These are phyloP conservation scores for Pollenia angustigena DNA, from an alignment of 2,888 invertebrate genomes.

Conservation along the genomic window DNA sequence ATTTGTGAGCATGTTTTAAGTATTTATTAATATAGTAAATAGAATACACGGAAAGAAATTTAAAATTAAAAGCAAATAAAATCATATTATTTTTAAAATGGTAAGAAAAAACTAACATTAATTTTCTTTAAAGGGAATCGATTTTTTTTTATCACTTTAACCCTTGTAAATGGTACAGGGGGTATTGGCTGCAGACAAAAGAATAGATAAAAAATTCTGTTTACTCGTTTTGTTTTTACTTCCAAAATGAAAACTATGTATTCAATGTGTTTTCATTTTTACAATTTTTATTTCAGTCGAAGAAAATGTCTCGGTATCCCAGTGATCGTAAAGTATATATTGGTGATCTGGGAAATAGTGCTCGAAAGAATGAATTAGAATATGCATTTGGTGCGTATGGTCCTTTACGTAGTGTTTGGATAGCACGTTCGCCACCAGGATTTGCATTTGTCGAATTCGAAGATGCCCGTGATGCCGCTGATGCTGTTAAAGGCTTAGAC, in stretches of 20 bases:
- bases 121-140: conserved; percentile 59
- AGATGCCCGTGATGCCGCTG: conserved; percentile 94
- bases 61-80: conserved; percentile 24
- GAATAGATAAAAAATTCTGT: conserved; percentile 69
- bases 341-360: conserved; percentile 95
- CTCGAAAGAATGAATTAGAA: conserved; percentile 96
- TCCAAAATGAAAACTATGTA: conserved; percentile 18
- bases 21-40: conserved; percentile 47
- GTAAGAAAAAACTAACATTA: conserved; percentile 46
- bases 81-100: conserved; percentile 53
- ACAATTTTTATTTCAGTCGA: conserved; percentile 70
- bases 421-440: conserved; percentile 96
- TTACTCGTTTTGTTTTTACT: conserved; percentile 62
- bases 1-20: conserved; percentile 68
- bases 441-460: conserved; percentile 98
- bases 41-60: conserved; percentile 42
- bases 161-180: conserved; percentile 65
- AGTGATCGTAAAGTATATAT: conserved; percentile 97
- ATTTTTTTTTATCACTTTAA: conserved; percentile 69
- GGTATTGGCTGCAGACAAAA: conserved; percentile 70
- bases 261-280: conserved; percentile 26
- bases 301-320: conserved; percentile 85
- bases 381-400: conserved; percentile 97
- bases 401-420: conserved; percentile 97
- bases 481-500: conserved; percentile 91